phyloP scores from a whole-genome alignment of 2,888 invertebrate species.

The Prionchulus punctatus region DNA sequence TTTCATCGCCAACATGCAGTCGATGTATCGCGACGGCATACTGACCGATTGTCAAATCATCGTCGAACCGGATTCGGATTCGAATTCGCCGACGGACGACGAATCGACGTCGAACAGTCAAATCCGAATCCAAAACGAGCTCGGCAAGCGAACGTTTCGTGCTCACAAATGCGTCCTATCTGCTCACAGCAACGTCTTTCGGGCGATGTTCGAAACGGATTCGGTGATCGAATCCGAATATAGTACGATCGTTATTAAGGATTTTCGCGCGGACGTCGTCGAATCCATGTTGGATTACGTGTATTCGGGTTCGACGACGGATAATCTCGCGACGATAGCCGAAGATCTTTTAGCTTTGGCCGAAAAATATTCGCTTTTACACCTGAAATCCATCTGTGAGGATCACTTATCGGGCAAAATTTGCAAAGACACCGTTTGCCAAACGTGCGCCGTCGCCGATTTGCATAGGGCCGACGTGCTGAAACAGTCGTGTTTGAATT shows the following conservation, averaged over 20 bases:
- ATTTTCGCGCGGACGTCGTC: conserved; percentile 20
- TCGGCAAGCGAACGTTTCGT: too few species aligned
- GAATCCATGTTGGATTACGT: conserved; percentile 21
- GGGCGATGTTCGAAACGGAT: conserved; percentile 25
- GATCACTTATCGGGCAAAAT: conserved; percentile 18
- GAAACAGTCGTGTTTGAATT: conserved; percentile 20
- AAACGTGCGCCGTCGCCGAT: conserved; percentile 24
- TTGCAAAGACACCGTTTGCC: conserved; percentile 18
- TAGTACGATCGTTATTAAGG: conserved; percentile 16
- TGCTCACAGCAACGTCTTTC: conserved; percentile 28
- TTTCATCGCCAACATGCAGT: neutral
- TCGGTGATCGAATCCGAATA: conserved; percentile 17
- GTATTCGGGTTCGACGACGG: neutral
- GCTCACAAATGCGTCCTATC: conserved; percentile 27
- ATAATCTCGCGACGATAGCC: too few species aligned
- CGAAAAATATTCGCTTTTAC: conserved; percentile 27
- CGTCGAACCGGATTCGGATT: too few species aligned
- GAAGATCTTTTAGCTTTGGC: conserved; percentile 25
- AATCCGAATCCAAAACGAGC: too few species aligned
- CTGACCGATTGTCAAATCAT: too few species aligned
- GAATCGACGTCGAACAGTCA: too few species aligned
- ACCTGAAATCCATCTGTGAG: conserved; percentile 25
- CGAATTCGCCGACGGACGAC: too few species aligned
- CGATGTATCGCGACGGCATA: neutral
- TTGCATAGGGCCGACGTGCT: conserved; percentile 20